These are phyloP conservation scores for Amiota communis DNA, from an alignment of 2,888 invertebrate genomes.

Conservation along the genomic window DNA sequence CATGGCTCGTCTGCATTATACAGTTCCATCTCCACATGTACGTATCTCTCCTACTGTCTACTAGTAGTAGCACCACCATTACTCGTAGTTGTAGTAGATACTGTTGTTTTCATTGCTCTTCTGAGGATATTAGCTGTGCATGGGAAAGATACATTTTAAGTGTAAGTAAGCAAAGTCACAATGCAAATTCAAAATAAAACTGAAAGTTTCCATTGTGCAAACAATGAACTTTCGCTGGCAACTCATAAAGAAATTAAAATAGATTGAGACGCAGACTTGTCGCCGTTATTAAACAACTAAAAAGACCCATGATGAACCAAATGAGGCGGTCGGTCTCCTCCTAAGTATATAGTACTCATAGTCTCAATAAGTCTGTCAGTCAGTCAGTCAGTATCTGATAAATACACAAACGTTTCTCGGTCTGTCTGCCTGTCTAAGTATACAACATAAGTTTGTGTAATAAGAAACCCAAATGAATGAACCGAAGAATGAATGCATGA, in stretches of 20 bases:
- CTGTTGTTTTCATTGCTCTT: too few relatives aligned
- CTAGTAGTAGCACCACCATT: too few relatives aligned
- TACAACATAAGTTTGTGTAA: too few relatives aligned
- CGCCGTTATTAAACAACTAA: conserved; percentile 13
- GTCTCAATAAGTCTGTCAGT: background rate
- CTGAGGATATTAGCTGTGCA: conserved; percentile 1
- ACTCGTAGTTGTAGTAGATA: too few relatives aligned
- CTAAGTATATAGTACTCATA: too few relatives aligned
- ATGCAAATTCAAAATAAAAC: conserved; percentile 41
- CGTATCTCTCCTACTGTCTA: too few relatives aligned
- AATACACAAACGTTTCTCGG: background rate
- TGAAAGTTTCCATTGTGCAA: conserved; percentile 50
- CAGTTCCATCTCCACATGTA: background rate
- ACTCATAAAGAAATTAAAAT: conserved; percentile 30
- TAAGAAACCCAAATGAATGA: too few relatives aligned
- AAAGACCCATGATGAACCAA: background rate
- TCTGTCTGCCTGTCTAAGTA: background rate
- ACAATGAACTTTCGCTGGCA: conserved; percentile 60
- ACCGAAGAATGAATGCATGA: background rate
- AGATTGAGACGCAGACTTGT: conserved; percentile 8
- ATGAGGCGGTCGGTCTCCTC: background rate
- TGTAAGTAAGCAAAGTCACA: background rate
- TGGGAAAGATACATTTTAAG: conserved; percentile 11
- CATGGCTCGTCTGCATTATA: background rate
- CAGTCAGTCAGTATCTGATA: background rate